These are phyloP conservation scores for Apeira syringaria DNA, from an alignment of 2,888 invertebrate genomes.

Conservation along the genomic window DNA sequence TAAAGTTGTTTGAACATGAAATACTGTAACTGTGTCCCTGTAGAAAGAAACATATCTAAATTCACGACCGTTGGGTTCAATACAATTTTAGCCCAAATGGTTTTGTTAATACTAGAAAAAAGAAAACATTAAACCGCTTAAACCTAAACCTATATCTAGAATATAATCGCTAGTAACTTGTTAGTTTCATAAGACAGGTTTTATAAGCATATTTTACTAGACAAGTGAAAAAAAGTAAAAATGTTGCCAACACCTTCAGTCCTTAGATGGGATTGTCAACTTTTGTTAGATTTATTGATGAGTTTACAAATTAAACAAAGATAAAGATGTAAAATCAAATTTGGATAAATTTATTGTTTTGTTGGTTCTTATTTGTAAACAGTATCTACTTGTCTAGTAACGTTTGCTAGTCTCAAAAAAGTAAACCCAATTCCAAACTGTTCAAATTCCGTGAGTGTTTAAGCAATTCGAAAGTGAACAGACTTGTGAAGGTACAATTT, in stretches of 20 bases:
- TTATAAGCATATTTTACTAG: conserved; percentile 8
- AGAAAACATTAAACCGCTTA: conserved; percentile 24
- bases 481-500: conserved; percentile 29
- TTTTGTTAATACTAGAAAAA: conserved; percentile 20
- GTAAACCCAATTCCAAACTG: conserved; percentile 1
- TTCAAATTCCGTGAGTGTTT: conserved; percentile 11
- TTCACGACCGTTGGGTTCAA: background rate
- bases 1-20: conserved; percentile 23
- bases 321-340: too few species aligned
- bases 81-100: conserved; percentile 2
- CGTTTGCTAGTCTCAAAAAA: background rate
- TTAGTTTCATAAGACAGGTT: conserved; percentile 10
- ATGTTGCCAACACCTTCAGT: background rate
- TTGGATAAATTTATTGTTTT: too few species aligned
- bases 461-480: conserved; percentile 15
- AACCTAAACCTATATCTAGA: conserved; percentile 17
- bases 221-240: conserved; percentile 1
- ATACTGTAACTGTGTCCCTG: conserved; percentile 40
- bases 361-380: too few species aligned
- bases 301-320: too few species aligned
- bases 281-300: background rate
- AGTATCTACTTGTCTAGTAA: conserved; percentile 1
- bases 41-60: conserved; percentile 15
- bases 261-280: background rate
- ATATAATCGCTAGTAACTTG: conserved; percentile 18